Conservation (phyloP, 1,140 invertebrate genomes). For the Heliconius melpomene region DNA sequence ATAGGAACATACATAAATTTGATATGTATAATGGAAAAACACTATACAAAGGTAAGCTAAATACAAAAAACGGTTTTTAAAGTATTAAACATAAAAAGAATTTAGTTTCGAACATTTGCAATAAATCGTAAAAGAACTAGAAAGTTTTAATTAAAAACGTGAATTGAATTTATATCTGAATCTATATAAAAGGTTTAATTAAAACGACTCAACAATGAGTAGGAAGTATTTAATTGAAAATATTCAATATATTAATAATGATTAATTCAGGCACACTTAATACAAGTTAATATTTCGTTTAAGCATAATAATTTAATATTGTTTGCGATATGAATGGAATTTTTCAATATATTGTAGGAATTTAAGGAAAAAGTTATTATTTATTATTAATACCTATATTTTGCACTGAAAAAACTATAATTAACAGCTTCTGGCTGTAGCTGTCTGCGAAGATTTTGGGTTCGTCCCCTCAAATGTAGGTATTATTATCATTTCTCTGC, state of each 20-base stretch:
- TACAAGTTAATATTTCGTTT: background rate
- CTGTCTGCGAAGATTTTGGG: too few species aligned
- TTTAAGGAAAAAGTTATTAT: too few species aligned
- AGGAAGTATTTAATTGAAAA: constrained; percentile 21
- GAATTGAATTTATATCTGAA: constrained; percentile 32
- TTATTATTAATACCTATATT: too few species aligned
- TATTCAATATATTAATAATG: constrained; percentile 9
- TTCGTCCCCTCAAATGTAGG: too few species aligned
- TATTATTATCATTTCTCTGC: too few species aligned
- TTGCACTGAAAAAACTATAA: too few species aligned
- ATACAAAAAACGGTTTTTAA: background rate
- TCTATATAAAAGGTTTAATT: constrained; percentile 34
- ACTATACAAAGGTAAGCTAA: background rate
- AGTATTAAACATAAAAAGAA: constrained; percentile 27
- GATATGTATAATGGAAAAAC: too few species aligned
- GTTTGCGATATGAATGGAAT: background rate
- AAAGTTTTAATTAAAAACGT: constrained; percentile 42
- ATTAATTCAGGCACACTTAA: background rate
- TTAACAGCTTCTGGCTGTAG: too few species aligned
- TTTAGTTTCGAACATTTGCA: constrained; percentile 30
- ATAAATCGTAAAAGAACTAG: constrained; percentile 40
- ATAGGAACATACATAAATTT: too few species aligned
- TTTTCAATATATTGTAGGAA: too few species aligned
- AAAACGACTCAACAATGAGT: constrained; percentile 30
- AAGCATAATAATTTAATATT: background rate